Conservation (phyloP, 2,888 invertebrate species). For the Ferdinandea cuprea region DNA sequence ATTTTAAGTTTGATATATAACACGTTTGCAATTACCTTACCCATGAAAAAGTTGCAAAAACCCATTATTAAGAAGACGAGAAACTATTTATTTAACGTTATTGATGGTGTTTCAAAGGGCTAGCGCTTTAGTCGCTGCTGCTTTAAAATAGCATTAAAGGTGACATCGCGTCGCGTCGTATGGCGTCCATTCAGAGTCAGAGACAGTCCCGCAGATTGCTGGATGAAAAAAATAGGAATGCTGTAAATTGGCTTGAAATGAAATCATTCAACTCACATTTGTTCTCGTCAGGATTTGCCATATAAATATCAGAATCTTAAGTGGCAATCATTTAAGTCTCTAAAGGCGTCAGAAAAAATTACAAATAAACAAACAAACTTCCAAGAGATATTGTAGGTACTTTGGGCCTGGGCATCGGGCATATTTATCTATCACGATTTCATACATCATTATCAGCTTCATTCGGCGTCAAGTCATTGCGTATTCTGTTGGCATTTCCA, state of each 20-base stretch:
- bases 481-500: conserved; percentile 59
- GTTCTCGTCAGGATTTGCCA: neutral
- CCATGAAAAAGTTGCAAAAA: no score
- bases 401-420: conserved; percentile 8
- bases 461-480: conserved; percentile 58
- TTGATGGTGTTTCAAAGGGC: no score
- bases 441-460: conserved; percentile 70
- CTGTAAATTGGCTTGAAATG: neutral
- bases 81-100: no score
- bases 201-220: no score
- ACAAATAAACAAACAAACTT: conserved; percentile 8
- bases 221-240: neutral
- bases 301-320: conserved; percentile 11
- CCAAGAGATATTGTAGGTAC: no score
- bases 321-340: conserved; percentile 3
- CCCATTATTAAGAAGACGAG: no score
- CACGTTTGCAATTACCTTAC: no score
- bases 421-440: conserved; percentile 51
- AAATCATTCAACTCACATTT: neutral
- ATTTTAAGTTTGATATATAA: no score
- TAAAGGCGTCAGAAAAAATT: conserved; percentile 1
- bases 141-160: no score
- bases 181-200: no score
- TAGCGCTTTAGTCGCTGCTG: no score
- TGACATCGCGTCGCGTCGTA: no score